Evolutionary conservation across 2,797 vertebrate genomes (phyloP).

Genomic region (Bradypus variegatus): DNA sequence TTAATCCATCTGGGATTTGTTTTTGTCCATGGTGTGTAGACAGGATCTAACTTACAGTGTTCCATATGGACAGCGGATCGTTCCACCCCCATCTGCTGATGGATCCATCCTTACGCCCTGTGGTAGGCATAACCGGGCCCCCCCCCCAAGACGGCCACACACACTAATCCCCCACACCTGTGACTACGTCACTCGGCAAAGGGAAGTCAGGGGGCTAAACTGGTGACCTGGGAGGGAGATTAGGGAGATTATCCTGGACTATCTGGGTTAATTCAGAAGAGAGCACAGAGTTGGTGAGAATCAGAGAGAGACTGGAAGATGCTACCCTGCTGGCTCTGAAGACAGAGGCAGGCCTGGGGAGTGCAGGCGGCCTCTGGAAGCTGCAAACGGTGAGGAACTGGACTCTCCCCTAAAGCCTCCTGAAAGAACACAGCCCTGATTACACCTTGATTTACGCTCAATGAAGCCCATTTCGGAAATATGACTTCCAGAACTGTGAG

Average conservation of each 20-base stretch:
- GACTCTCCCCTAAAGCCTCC: not conserved
- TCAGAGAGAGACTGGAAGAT: not conserved
- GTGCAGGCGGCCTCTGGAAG: too few relatives aligned
- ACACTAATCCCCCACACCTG: not conserved
- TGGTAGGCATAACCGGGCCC: rapidly evolving
- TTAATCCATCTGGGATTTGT: not conserved
- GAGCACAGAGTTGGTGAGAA: too few relatives aligned
- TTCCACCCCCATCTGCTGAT: rapidly evolving
- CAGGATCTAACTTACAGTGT: not conserved
- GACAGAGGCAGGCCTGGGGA: not conserved
- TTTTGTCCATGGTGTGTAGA: not conserved
- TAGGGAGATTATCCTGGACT: too few relatives aligned
- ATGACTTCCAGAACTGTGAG: not conserved
- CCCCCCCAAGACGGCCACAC: not conserved
- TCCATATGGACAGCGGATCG: not conserved
- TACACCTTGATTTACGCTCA: not conserved
- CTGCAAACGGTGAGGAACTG: not conserved
- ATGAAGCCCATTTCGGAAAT: not conserved
- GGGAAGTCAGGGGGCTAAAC: not conserved
- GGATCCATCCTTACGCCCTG: not conserved
- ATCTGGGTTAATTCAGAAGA: too few relatives aligned
- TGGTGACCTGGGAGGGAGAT: not conserved
- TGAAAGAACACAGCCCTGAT: not conserved
- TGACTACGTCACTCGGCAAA: rapidly evolving
- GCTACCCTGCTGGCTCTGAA: not conserved